These are phyloP conservation scores for Lamellibrachia luymesi DNA, from an alignment of 1,140 invertebrate genomes.

Conservation along the genomic window DNA sequence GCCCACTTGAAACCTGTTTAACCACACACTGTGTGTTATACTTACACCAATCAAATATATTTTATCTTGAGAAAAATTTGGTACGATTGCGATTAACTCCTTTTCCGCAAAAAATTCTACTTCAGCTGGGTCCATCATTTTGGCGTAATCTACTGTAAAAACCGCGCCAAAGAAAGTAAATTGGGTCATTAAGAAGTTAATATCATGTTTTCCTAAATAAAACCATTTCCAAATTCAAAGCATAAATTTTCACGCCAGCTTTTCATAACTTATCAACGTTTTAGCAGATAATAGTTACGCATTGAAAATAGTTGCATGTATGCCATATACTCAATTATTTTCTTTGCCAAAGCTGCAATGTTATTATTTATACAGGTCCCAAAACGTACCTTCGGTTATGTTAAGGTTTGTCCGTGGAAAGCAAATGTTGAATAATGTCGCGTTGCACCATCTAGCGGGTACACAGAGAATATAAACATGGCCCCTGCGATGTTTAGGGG, in stretches of 20 bases:
- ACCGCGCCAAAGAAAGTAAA: slow-evolving; percentile 1
- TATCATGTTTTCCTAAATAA: background rate
- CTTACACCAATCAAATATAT: slow-evolving; percentile 62
- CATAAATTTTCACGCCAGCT: background rate
- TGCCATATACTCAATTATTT: background rate
- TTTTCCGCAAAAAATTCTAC: slow-evolving; percentile 91
- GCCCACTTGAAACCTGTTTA: background rate
- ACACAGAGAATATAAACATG: background rate
- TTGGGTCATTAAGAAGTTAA: too few relatives aligned
- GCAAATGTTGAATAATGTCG: background rate
- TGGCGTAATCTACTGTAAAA: slow-evolving; percentile 7
- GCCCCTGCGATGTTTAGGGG: slow-evolving; percentile 2
- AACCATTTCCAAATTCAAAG: background rate
- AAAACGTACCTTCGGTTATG: background rate
- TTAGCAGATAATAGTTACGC: background rate
- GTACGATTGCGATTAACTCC: slow-evolving; percentile 78
- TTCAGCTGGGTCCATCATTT: slow-evolving; percentile 68
- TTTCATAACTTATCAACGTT: background rate
- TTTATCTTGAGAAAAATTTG: slow-evolving; percentile 80
- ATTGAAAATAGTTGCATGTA: background rate
- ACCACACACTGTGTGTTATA: slow-evolving; percentile 9
- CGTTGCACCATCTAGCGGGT: background rate
- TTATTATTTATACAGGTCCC: background rate
- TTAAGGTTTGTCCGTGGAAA: background rate
- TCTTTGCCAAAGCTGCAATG: background rate